These are phyloP conservation scores for Xiphydria camelus DNA, from an alignment of 2,888 invertebrate genomes.

Conservation along the genomic window DNA sequence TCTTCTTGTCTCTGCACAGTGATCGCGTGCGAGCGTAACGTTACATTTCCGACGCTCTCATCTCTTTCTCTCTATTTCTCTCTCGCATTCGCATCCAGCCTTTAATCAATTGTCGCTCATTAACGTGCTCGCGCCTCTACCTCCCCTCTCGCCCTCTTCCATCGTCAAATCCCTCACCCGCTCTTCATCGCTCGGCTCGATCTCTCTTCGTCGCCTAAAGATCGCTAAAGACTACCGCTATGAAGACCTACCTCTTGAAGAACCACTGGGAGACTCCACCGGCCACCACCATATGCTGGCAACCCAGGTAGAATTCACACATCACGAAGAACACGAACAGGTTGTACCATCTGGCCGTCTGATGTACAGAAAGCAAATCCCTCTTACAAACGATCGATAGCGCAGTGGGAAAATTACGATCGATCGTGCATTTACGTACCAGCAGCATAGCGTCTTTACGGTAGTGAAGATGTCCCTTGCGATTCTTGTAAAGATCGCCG, in stretches of 20 bases:
- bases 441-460: slow-evolving; percentile 38
- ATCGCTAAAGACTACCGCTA: slow-evolving; percentile 15
- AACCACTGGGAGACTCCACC: slow-evolving; percentile 69
- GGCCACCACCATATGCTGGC: slow-evolving; percentile 67
- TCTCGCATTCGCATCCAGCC: no score
- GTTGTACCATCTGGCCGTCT: slow-evolving; percentile 56
- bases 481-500: slow-evolving; percentile 55
- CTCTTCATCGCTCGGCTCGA: slow-evolving; percentile 43
- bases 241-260: slow-evolving; percentile 63
- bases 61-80: no score
- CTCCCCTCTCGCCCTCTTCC: no score
- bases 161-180: no score
- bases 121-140: no score
- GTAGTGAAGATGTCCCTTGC: slow-evolving; percentile 36
- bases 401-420: no score
- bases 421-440: slow-evolving; percentile 36
- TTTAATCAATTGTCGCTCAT: no score
- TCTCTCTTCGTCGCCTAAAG: slow-evolving; percentile 45
- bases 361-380: no score
- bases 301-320: slow-evolving; percentile 65
- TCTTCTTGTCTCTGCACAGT: slow-evolving; percentile 40
- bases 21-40: no score
- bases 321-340: slow-evolving; percentile 64
- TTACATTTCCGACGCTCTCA: no score
- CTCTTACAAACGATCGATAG: no score